These are phyloP conservation scores for Callorhinus ursinus DNA, from an alignment of 2,113 vertebrate species.

Conservation along the genomic window DNA sequence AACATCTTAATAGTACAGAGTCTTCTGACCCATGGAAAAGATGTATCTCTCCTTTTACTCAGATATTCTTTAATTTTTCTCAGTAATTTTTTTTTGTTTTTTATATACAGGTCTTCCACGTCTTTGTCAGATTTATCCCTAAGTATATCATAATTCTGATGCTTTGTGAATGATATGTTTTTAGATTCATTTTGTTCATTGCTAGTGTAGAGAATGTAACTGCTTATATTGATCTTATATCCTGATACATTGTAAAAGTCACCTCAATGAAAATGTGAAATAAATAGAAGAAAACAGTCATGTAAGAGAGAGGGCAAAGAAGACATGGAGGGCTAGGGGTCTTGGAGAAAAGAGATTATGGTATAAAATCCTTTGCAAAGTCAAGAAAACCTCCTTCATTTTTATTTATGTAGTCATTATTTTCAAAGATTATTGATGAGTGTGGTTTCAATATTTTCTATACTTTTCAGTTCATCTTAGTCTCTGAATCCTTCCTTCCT, in stretches of 20 bases:
- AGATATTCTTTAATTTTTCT: slow-evolving; percentile 26
- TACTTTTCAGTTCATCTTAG: background rate
- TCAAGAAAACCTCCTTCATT: background rate
- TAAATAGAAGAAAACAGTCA: background rate
- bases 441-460: background rate
- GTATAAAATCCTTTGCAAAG: background rate
- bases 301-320: background rate
- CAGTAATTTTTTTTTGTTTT: background rate
- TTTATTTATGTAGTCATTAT: background rate
- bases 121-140: background rate
- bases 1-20: background rate
- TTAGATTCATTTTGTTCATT: slow-evolving; percentile 10
- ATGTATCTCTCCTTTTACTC: background rate
- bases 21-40: background rate
- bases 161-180: background rate
- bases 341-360: background rate
- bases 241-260: background rate
- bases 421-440: background rate
- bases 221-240: background rate
- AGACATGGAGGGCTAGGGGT: background rate
- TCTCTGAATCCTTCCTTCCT: background rate
- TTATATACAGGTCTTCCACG: background rate
- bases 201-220: background rate
- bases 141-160: background rate
- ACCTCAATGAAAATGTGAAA: background rate